Evolutionary conservation across 2,888 invertebrate species (phyloP).

Genomic region (Holacanthella duospinosa): DNA sequence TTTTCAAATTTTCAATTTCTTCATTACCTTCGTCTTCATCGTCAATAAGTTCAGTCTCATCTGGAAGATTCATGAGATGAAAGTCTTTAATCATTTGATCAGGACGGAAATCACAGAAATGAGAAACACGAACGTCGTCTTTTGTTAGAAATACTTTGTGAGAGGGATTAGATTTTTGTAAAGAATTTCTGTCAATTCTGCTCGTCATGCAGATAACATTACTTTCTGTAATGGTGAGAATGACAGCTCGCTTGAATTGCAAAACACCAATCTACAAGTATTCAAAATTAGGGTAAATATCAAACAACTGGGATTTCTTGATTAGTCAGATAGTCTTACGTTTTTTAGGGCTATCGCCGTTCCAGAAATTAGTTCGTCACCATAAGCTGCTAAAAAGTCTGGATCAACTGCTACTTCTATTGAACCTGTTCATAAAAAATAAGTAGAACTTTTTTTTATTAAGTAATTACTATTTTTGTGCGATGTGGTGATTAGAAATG

Average conservation of each 20-base stretch:
- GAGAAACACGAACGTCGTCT: neutral
- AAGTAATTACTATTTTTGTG: too few relatives aligned
- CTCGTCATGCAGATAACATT: neutral
- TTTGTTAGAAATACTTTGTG: neutral
- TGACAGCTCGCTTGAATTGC: neutral
- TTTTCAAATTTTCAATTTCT: too few relatives aligned
- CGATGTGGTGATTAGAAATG: too few relatives aligned
- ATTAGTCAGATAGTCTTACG: conserved; percentile 18
- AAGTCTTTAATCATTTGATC: neutral
- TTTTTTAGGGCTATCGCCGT: conserved; percentile 28
- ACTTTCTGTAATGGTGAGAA: neutral
- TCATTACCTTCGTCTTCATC: neutral
- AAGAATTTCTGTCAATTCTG: neutral
- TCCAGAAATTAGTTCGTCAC: conserved; percentile 20
- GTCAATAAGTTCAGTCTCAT: neutral
- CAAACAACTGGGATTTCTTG: neutral
- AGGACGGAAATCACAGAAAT: neutral
- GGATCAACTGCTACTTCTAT: conserved; percentile 24
- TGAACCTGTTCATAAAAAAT: too few relatives aligned
- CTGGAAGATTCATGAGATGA: neutral
- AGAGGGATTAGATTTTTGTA: neutral
- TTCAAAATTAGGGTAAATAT: neutral
- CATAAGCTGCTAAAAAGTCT: conserved; percentile 15
- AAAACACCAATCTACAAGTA: neutral
- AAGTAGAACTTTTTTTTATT: too few relatives aligned